Evolutionary conservation across 2,113 vertebrate genomes (phyloP).

Genomic region (Eretmochelys imbricata): DNA sequence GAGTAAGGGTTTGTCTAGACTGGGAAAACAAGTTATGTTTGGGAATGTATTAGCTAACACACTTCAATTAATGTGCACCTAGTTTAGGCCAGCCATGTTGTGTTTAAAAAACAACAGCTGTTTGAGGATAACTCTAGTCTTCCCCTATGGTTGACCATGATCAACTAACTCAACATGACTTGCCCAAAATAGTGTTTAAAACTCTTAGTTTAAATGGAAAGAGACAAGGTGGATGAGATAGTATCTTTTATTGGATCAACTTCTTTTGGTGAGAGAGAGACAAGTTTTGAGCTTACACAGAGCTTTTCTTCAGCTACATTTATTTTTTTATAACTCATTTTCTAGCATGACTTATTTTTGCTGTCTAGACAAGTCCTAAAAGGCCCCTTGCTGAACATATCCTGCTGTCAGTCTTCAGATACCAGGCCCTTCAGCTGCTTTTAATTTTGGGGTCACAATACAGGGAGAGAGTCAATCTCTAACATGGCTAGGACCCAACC

Average conservation of each 20-base stretch:
- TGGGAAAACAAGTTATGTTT: constrained; percentile 67
- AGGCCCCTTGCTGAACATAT: neutral
- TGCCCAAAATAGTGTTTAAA: neutral
- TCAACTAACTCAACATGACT: neutral
- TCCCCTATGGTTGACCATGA: constrained; percentile 3
- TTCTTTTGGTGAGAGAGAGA: neutral
- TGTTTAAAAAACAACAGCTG: constrained; percentile 45
- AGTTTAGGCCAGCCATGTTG: constrained; percentile 50
- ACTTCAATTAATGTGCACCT: constrained; percentile 62
- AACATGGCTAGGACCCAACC: neutral
- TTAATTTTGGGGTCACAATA: neutral
- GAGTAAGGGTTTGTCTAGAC: constrained; percentile 45
- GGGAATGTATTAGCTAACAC: constrained; percentile 59
- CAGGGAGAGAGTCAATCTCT: neutral
- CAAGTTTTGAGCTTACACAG: neutral
- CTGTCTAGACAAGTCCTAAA: neutral
- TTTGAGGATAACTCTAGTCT: constrained; percentile 28
- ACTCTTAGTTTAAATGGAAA: neutral
- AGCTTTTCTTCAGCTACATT: neutral
- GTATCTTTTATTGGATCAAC: neutral
- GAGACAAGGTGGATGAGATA: neutral
- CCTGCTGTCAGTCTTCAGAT: neutral
- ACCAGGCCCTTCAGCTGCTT: neutral
- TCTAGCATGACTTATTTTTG: neutral
- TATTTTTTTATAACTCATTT: neutral